phyloP scores from a whole-genome alignment of 2,797 vertebrate genomes.

The Remorina albescens region DNA sequence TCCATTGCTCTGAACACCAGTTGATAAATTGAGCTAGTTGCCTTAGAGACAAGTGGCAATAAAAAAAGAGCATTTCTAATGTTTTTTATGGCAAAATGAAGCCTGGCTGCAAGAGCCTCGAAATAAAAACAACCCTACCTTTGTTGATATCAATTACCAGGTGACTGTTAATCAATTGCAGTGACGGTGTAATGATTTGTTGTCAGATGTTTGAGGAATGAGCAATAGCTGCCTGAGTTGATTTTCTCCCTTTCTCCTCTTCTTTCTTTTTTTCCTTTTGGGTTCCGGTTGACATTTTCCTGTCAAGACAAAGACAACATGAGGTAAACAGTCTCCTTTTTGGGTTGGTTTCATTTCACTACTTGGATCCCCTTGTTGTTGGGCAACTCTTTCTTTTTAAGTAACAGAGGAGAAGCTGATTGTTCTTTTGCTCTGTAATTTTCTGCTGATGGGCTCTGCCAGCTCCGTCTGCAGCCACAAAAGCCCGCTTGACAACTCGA shows the following conservation, averaged over 20 bases:
- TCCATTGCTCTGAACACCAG: conserved; percentile 64
- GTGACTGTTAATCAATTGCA: conserved; percentile 95
- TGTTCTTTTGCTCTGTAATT: conserved; percentile 83
- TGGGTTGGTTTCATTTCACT: conserved; percentile 74
- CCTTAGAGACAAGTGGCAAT: conserved; percentile 67
- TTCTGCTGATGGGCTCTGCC: conserved; percentile 82
- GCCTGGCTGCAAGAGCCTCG: conserved; percentile 47
- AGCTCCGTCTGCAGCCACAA: conserved; percentile 76
- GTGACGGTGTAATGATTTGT: conserved; percentile 93
- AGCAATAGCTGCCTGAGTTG: conserved; percentile 68
- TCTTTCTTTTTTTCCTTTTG: conserved; percentile 34
- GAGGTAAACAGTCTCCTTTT: conserved; percentile 69
- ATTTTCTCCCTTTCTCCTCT: conserved; percentile 65
- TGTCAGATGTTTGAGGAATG: conserved; percentile 90
- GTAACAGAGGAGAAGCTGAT: conserved; percentile 79
- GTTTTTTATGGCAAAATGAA: conserved; percentile 57
- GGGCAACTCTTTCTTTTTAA: conserved; percentile 76
- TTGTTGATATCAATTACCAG: conserved; percentile 95
- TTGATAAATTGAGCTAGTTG: conserved; percentile 79
- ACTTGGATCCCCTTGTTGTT: conserved; percentile 71
- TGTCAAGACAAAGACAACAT: conserved; percentile 65
- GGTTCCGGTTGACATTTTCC: conserved; percentile 70
- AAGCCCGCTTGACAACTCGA: conserved; percentile 81
- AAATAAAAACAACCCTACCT: conserved; percentile 76
- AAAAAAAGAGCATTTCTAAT: conserved; percentile 65